Conservation (phyloP, 2,797 vertebrate genomes). For the Scolopax bukidnonensis region DNA sequence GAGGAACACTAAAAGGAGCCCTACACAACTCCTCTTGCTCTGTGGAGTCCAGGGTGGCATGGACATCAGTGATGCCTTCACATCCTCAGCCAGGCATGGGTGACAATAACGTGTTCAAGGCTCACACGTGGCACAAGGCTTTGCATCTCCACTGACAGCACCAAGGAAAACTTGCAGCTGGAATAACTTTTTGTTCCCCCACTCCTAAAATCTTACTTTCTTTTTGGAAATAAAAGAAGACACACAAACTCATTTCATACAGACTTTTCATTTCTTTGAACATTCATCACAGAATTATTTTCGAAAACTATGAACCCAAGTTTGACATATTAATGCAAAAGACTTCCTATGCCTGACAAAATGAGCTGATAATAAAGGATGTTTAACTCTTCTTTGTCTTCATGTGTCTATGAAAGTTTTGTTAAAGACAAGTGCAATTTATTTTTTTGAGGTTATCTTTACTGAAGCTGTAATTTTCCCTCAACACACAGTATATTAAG, state of each 20-base stretch:
- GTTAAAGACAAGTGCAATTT: neutral
- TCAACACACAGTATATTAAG: neutral
- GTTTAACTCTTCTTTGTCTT: neutral
- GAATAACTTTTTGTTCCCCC: neutral
- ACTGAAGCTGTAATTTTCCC: neutral
- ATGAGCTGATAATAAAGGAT: neutral
- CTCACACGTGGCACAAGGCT: neutral
- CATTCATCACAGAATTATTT: neutral
- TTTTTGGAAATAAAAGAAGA: neutral
- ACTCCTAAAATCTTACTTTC: neutral
- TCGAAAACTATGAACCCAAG: neutral
- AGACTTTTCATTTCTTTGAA: neutral
- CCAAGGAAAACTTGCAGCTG: neutral
- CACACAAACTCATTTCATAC: neutral
- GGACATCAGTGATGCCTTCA: neutral
- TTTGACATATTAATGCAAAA: neutral
- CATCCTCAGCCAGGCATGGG: neutral
- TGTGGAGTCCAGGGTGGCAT: neutral
- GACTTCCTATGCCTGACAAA: neutral
- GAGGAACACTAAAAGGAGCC: neutral
- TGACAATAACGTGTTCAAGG: neutral
- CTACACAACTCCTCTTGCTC: neutral
- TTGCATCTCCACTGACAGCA: neutral
- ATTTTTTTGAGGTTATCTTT: neutral
- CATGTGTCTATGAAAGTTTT: neutral